Conservation (phyloP, 2,113 vertebrate genomes). For the Pica pica region DNA sequence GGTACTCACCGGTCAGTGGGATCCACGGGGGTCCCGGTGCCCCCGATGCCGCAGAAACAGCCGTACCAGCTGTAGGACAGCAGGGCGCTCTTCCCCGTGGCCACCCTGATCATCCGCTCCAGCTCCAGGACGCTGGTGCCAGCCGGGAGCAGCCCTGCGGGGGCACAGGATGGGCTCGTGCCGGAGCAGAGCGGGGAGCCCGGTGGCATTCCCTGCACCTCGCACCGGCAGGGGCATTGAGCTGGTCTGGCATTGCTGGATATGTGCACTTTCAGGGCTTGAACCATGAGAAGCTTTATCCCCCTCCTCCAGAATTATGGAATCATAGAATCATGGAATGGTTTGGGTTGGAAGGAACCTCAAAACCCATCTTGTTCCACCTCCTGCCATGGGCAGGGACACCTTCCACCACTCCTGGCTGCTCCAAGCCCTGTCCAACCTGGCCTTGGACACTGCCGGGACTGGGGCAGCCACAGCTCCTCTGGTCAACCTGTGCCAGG, state of each 20-base stretch:
- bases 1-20: neutral
- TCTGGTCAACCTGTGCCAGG: neutral
- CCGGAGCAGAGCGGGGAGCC: fast-evolving
- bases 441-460: neutral
- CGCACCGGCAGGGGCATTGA: fast-evolving
- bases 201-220: fast-evolving
- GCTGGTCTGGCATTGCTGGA: fast-evolving
- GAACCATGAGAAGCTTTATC: fast-evolving
- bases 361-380: neutral
- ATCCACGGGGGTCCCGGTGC: conserved; percentile 21
- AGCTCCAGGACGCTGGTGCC: neutral
- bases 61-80: conserved; percentile 53
- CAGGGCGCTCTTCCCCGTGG: conserved; percentile 17
- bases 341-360: neutral
- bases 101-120: neutral
- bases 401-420: neutral
- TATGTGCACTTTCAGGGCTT: fast-evolving
- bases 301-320: neutral
- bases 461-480: neutral
- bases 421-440: neutral
- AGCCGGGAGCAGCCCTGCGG: neutral
- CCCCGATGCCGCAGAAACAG: conserved; percentile 33
- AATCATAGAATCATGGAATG: neutral
- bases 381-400: neutral
- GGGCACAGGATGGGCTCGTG: neutral